Evolutionary conservation across 2,888 invertebrate genomes (phyloP), one percentile per base, ranked within the genome.

Genomic region (Melinaea menophilus): DNA sequence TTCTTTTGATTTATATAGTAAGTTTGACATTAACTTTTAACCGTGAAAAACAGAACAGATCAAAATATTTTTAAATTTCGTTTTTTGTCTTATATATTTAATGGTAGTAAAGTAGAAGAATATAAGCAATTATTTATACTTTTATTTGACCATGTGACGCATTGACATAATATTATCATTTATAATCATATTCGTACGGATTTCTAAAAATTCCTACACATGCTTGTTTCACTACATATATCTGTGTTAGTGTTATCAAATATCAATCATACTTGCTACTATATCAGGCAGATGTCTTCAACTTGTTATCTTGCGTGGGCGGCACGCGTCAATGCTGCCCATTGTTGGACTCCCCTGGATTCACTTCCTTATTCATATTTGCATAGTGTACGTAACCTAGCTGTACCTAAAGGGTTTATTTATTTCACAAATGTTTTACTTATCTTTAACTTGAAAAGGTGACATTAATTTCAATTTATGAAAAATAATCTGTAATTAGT

Each of bases 271-370:
- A 79, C 76, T 75, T 75, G 77, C 75, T 76, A 78, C 75, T 79
- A 79, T 82, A 84, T 84, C 84, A 78, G 85, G 88, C 89, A 89
- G 89, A 88, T 89, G 89, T 86, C 71, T 80, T 80, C 79, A 85
- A 86, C 87, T 88, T 88, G 88, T 88, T 90, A 89, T 89, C 89
- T 75, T 86, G 87, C 88, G 88, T 87, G 88, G 89, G 84, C 76
- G 72, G 75, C 77, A 74, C 75, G 77, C 72, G 77, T 86, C 83
- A 90, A 90, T 83, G 89, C 78, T 71, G 63, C 57, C 77, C 88
- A 80, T 88, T 90, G 89, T 90, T 82, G 75, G 69, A 66, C 75
- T 79, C 88, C 89, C 87, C 79, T 80, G 80, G 79, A 76, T 71
- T 75, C 76, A 81, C 84, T 90, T 90, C 90, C 89, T 83, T 88